Evolutionary conservation across 2,797 vertebrate species (phyloP), one percentile per base, ranked within the genome.

Genomic region (Enteromius paludinosus): DNA sequence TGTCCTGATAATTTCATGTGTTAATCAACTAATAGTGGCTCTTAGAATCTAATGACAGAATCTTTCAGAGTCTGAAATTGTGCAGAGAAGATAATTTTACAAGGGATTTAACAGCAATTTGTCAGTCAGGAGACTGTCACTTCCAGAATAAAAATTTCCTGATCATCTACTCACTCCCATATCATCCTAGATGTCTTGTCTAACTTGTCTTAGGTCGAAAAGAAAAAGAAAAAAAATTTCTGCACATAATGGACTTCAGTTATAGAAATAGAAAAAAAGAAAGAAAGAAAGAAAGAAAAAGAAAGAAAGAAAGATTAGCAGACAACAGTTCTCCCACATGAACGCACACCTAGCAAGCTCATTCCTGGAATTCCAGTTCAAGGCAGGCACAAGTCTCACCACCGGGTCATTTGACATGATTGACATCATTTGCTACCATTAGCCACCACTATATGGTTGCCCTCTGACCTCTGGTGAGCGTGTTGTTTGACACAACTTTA

Each of bases 381-480:
- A 91, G 88, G 88, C 88, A 86, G 84, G 81, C 90, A 87, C 84
- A 84, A 90, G 91, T 90, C 91, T 91, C 85, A 87, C 92, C 91
- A 91, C 87, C 88, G 89, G 90, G 91, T 94, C 91, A 90, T 95
- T 93, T 92, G 91, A 90, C 84, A 89, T 95, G 95, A 95, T 92
- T 95, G 95, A 95, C 95, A 93, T 91, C 92, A 94, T 94, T 95
- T 94, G 93, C 94, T 94, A 93, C 94, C 93, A 95, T 95, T 95
- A 94, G 93, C 91, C 91, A 88, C 90, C 91, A 93, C 92, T 93
- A 94, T 95, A 93, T 87, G 78, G 93, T 94, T 95, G 93, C 88
- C 93, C 94, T 94, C 82, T 95, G 93, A 95, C 93, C 94, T 83
- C 35, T 70, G 78, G 89, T 86, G 88, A 91, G 91, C 89, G 88